Conservation (phyloP, 2,797 vertebrate species). For the Sebastiscus tertius region DNA sequence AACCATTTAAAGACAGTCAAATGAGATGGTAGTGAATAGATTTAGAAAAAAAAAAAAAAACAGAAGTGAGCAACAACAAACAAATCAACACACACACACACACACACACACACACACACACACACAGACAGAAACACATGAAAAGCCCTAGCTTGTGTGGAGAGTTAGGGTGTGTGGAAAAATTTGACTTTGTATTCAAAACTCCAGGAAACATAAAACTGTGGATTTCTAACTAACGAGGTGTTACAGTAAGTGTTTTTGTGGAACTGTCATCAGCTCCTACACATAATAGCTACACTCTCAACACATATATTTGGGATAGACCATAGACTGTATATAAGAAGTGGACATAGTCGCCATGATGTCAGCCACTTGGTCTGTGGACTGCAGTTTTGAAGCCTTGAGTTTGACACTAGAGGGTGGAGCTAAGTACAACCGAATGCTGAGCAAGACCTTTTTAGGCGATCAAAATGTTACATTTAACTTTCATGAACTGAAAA, state of each 20-base stretch:
- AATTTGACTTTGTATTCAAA: neutral
- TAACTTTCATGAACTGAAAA: too few relatives aligned
- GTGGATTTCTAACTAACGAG: neutral
- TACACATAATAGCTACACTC: neutral
- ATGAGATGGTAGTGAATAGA: neutral
- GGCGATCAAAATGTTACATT: too few relatives aligned
- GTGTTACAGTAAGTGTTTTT: neutral
- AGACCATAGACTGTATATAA: too few relatives aligned
- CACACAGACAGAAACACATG: neutral
- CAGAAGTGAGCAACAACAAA: neutral
- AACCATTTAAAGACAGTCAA: neutral
- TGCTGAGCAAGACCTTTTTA: too few relatives aligned
- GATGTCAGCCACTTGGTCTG: too few relatives aligned
- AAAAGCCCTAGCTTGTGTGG: neutral
- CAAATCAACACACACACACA: neutral
- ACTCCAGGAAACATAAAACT: neutral
- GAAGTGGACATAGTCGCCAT: too few relatives aligned
- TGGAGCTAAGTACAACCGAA: too few relatives aligned
- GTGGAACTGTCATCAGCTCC: neutral
- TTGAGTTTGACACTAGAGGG: too few relatives aligned
- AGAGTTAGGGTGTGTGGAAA: neutral
- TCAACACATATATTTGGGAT: too few relatives aligned
- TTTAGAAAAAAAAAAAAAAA: neutral
- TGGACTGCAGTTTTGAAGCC: too few relatives aligned
- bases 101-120: neutral